phyloP scores from a whole-genome alignment of 2,888 invertebrate genomes.

The Oeneis ivallda region DNA sequence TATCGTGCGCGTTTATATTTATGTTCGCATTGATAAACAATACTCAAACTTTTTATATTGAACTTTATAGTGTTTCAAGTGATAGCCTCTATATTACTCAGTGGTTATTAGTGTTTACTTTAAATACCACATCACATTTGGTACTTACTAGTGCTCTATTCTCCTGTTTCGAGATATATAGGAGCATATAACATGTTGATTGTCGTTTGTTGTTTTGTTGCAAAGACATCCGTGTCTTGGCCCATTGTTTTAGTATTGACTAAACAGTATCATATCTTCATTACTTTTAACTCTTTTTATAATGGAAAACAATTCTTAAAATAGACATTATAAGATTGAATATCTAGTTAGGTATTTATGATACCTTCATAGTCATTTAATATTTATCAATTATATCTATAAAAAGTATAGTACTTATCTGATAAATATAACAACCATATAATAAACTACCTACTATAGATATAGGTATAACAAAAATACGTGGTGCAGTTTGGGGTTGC shows the following conservation, averaged over 20 bases:
- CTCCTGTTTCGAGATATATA: slow-evolving; percentile 61
- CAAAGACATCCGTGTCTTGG: slow-evolving; percentile 70
- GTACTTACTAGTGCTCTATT: slow-evolving; percentile 57
- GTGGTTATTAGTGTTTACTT: slow-evolving; percentile 53
- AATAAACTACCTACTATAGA: no score
- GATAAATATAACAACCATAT: slow-evolving; percentile 15
- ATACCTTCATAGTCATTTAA: not conserved
- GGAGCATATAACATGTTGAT: slow-evolving; percentile 73
- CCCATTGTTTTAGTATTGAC: slow-evolving; percentile 36
- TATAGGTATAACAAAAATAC: slow-evolving; percentile 6
- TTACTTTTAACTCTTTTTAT: not conserved
- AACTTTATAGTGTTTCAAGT: slow-evolving; percentile 57
- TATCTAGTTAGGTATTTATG: not conserved
- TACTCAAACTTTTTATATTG: slow-evolving; percentile 50
- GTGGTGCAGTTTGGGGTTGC: slow-evolving; percentile 22
- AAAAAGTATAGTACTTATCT: slow-evolving; percentile 17
- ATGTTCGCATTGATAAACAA: slow-evolving; percentile 57
- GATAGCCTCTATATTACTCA: slow-evolving; percentile 40
- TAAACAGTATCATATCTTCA: slow-evolving; percentile 16
- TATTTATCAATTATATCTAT: slow-evolving; percentile 7
- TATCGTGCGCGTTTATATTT: slow-evolving; percentile 51
- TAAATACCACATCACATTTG: slow-evolving; percentile 55
- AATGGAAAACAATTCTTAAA: slow-evolving; percentile 32
- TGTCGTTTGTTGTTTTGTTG: slow-evolving; percentile 76
- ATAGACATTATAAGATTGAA: not conserved